A percentile compares a stretch with the other conserved stretches of the same genome.
These are phyloP conservation scores for Oophaga pumilio DNA, from an alignment of 2,113 vertebrate species.

Conservation along the genomic window DNA sequence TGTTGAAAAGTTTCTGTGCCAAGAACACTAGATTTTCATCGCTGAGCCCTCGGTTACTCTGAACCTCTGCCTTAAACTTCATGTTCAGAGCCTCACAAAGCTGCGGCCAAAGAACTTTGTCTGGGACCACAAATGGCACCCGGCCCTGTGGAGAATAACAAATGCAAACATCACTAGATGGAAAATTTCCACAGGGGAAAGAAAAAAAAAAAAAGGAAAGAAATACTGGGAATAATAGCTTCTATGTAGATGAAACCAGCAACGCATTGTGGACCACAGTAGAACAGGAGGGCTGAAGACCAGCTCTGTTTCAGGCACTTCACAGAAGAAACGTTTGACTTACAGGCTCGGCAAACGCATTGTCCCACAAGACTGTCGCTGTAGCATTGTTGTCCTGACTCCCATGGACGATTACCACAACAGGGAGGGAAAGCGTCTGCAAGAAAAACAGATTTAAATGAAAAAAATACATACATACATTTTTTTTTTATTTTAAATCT, in stretches of 20 bases:
- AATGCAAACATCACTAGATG: not conserved
- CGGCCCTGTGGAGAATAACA: slow-evolving; percentile 75
- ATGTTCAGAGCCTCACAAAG: slow-evolving; percentile 95
- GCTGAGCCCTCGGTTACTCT: slow-evolving; percentile 89
- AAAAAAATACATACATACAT: too few relatives aligned
- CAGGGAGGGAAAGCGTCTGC: slow-evolving; percentile 92
- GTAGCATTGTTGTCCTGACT: slow-evolving; percentile 99
- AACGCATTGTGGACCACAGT: not conserved
- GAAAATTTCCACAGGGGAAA: not conserved
- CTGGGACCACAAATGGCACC: slow-evolving; percentile 91
- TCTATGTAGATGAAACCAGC: not conserved
- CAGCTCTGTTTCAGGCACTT: not conserved
- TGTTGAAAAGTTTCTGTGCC: slow-evolving; percentile 93
- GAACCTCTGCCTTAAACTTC: slow-evolving; percentile 96
- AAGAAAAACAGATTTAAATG: not conserved
- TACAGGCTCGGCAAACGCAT: slow-evolving; percentile 92
- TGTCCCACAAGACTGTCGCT: slow-evolving; percentile 97
- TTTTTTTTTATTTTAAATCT: too few relatives aligned
- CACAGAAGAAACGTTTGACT: slow-evolving; percentile 60
- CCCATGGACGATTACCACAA: slow-evolving; percentile 95
- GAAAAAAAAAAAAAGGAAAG: not conserved
- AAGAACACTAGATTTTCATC: slow-evolving; percentile 94
- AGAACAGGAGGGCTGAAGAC: not conserved
- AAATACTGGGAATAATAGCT: not conserved
- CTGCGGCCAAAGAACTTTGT: slow-evolving; percentile 93